Percentiles rank a stretch among this genome's conserved stretches.
phyloP scores from a whole-genome alignment of 2,113 vertebrate genomes.

The Tamias sibiricus region DNA sequence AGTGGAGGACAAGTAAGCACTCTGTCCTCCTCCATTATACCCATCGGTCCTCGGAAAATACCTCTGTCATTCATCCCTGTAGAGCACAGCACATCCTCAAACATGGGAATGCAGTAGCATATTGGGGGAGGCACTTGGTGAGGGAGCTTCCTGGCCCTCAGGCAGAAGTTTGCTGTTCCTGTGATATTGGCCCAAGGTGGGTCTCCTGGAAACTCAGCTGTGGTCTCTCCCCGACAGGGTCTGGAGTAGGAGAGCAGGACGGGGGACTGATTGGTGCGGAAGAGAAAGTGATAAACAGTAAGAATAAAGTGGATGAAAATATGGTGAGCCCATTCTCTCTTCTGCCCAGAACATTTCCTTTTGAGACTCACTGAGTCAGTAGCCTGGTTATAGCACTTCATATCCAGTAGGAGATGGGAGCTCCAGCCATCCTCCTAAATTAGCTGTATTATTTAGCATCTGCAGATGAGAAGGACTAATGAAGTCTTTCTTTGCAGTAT shows the following conservation, averaged over 20 bases:
- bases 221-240: slow-evolving; percentile 88
- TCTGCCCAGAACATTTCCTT: not conserved
- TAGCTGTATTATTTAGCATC: slow-evolving; percentile 49
- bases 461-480: slow-evolving; percentile 11
- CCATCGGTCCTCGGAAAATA: slow-evolving; percentile 73
- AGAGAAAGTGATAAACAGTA: slow-evolving; percentile 96
- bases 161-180: not conserved
- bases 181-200: not conserved
- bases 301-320: slow-evolving; percentile 93
- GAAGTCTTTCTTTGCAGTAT: not conserved
- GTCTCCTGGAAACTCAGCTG: not conserved
- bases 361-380: not conserved
- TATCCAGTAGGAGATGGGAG: slow-evolving; percentile 38
- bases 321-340: slow-evolving; percentile 89
- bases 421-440: not conserved
- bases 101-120: not conserved
- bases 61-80: slow-evolving; percentile 59
- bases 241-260: slow-evolving; percentile 92
- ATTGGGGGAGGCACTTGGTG: not conserved
- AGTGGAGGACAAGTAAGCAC: not conserved
- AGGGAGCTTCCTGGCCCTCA: not conserved
- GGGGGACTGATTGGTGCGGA: slow-evolving; percentile 95
- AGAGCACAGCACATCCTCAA: slow-evolving; percentile 56
- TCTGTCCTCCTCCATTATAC: slow-evolving; percentile 61
- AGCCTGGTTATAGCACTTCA: not conserved